A percentile compares a stretch with the other conserved stretches of the same genome.
These are phyloP conservation scores for Aulostomus chinensis DNA, from an alignment of 2,797 vertebrate species.

Conservation along the genomic window DNA sequence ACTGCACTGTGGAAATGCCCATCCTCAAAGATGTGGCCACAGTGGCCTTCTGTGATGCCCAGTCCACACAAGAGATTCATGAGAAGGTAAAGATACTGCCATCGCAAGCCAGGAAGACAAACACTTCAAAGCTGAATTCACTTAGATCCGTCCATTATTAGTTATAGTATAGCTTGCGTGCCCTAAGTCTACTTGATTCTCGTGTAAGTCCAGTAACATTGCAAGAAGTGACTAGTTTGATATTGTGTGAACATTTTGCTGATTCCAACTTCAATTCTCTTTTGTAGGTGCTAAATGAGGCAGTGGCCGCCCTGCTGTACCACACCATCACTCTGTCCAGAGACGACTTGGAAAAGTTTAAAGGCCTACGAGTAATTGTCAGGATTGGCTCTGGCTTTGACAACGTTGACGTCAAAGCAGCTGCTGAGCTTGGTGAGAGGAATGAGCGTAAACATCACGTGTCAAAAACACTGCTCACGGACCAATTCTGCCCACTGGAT, in stretches of 20 bases:
- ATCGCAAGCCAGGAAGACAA: background rate
- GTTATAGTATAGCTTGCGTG: too few relatives aligned
- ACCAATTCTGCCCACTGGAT: too few relatives aligned
- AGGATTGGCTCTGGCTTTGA: conserved; percentile 90
- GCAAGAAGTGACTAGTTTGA: too few relatives aligned
- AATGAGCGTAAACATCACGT: too few relatives aligned
- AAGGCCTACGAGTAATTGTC: conserved; percentile 89
- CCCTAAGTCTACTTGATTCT: too few relatives aligned
- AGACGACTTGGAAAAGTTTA: conserved; percentile 92
- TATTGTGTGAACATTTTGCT: too few relatives aligned
- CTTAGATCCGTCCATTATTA: too few relatives aligned
- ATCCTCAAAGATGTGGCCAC: conserved; percentile 91
- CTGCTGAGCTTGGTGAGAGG: conserved; percentile 86
- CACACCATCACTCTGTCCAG: conserved; percentile 91
- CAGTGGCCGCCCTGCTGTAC: conserved; percentile 89
- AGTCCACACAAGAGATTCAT: conserved; percentile 92
- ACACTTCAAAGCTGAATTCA: too few relatives aligned
- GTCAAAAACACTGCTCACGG: too few relatives aligned
- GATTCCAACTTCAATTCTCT: too few relatives aligned
- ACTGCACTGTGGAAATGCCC: conserved; percentile 90
- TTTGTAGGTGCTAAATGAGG: conserved; percentile 87
- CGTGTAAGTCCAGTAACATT: too few relatives aligned
- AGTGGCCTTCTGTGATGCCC: conserved; percentile 90
- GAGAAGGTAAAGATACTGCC: conserved; percentile 82
- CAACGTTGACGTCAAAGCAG: conserved; percentile 90